Evolutionary conservation across 2,113 vertebrate species (phyloP), one percentile per base, ranked within the genome.

Genomic region (Rynchops niger): DNA sequence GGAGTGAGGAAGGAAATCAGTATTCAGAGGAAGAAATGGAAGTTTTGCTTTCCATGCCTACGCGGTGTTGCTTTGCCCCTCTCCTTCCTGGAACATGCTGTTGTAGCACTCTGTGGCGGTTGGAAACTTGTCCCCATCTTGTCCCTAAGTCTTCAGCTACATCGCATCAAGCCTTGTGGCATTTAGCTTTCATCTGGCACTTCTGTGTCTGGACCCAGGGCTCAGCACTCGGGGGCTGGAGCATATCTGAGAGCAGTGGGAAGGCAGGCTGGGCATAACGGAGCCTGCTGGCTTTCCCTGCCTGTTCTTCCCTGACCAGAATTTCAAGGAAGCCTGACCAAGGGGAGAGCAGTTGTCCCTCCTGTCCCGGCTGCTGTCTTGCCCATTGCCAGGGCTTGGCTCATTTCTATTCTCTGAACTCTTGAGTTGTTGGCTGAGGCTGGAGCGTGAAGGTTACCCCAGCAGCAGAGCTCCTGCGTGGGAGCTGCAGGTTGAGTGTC

Each of bases 1-100:
- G 86, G 86, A 94, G 18, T 38, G 50, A 82, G 83, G 77, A 90
- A 95, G 81, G 34, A 96, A 93, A 94, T 95, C 47, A 74, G 59
- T 95, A 88, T 94, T 92, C 95, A 82, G 86, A 42, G 59, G 49
- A 92, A 95, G 76, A 92, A 94, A 69, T 76, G 2, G 36, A 90
- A 81, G 47, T 76, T 89, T 93, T 91, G 83, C 73, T n/a, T 85
- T 92, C 73, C 59, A 9, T 2, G n/a, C n/a, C 72, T 88, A 2
- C 66, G 45, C 6, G 8, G 47, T 62, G 27, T 63, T 90, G 74
- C 69, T 92, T 69, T 96, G n/a, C 17, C 30, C n/a, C 34, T 59
- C 67, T 61, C 52, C 50, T 93, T 93, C 65, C 79, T 86, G 70
- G 11, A 77, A 55, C 2, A 6, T 59, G 29, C 40, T 87, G 17